Evolutionary conservation across 2,888 invertebrate genomes (phyloP).

Genomic region (Coelogynopora nodosa): DNA sequence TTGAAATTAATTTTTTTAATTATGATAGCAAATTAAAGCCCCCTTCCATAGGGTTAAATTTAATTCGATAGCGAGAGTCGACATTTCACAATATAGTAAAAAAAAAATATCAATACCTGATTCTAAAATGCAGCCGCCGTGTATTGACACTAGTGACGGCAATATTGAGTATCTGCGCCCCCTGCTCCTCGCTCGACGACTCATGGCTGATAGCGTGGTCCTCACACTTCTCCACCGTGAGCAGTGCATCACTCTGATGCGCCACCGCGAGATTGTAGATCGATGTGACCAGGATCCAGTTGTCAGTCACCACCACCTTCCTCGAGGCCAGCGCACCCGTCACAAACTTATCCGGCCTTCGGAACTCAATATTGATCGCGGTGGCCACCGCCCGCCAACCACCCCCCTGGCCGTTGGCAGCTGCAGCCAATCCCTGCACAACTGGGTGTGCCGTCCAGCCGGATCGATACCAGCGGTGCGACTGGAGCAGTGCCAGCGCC

Average conservation of each 20-base stretch:
- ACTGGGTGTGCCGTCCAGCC: constrained; percentile 50
- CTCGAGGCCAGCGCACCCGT: constrained; percentile 49
- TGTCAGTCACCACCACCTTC: constrained; percentile 68
- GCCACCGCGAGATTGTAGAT: constrained; percentile 73
- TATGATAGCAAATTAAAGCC: too few relatives aligned
- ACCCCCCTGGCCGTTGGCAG: constrained; percentile 46
- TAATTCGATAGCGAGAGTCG: too few relatives aligned
- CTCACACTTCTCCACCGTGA: constrained; percentile 71
- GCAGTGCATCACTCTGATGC: constrained; percentile 73
- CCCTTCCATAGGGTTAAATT: too few relatives aligned
- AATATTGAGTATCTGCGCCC: constrained; percentile 78
- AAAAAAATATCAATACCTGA: background rate
- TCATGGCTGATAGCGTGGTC: constrained; percentile 67
- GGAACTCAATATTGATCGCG: constrained; percentile 72
- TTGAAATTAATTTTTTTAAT: too few relatives aligned
- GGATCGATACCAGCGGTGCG: constrained; percentile 70
- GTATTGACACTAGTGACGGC: constrained; percentile 64
- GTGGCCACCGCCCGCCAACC: constrained; percentile 71
- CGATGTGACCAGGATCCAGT: constrained; percentile 76
- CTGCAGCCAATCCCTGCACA: constrained; percentile 2
- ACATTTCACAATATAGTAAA: too few relatives aligned
- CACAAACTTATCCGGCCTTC: constrained; percentile 65
- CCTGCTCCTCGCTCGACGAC: constrained; percentile 65
- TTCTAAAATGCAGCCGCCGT: background rate
- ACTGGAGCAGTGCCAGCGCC: constrained; percentile 63